These are phyloP conservation scores for Solea solea DNA, from an alignment of 2,113 vertebrate genomes.

Conservation along the genomic window DNA sequence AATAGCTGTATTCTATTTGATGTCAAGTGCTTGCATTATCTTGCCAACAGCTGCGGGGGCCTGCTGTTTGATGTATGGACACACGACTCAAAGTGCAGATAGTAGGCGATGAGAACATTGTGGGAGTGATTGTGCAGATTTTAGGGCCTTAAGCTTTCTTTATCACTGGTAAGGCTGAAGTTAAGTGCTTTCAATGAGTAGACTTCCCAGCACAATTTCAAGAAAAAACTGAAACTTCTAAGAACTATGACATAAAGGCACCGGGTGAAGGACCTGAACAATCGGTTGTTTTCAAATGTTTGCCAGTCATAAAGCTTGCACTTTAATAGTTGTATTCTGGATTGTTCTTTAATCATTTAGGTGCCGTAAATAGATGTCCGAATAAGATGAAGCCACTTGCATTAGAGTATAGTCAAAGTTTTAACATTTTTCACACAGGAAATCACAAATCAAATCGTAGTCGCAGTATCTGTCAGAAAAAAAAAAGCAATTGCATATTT, in stretches of 20 bases:
- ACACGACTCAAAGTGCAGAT: conserved; percentile 45
- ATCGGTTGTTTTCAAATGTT: too few species aligned
- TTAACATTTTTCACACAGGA: too few species aligned
- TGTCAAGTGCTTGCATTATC: conserved; percentile 67
- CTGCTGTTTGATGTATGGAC: conserved; percentile 65
- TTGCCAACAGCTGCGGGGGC: conserved; percentile 53
- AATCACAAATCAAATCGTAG: too few species aligned
- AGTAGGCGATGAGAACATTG: conserved; percentile 53
- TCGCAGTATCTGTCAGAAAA: too few species aligned
- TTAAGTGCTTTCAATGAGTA: conserved; percentile 28
- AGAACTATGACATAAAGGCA: conserved; percentile 22
- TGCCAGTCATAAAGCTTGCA: too few species aligned
- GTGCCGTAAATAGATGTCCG: too few species aligned
- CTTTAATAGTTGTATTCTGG: too few species aligned
- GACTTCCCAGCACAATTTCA: conserved; percentile 18
- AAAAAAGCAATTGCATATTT: too few species aligned
- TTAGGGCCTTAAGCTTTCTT: conserved; percentile 29
- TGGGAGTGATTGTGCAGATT: conserved; percentile 53
- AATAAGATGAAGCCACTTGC: too few species aligned
- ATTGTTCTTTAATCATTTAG: too few species aligned
- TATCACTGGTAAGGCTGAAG: conserved; percentile 44
- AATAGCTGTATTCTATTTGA: conserved; percentile 69
- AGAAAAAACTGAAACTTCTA: conserved; percentile 23
- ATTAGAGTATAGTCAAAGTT: too few species aligned
- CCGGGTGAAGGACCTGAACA: neutral